Evolutionary conservation across 2,113 vertebrate species (phyloP).

Genomic region (Alouatta palliata): DNA sequence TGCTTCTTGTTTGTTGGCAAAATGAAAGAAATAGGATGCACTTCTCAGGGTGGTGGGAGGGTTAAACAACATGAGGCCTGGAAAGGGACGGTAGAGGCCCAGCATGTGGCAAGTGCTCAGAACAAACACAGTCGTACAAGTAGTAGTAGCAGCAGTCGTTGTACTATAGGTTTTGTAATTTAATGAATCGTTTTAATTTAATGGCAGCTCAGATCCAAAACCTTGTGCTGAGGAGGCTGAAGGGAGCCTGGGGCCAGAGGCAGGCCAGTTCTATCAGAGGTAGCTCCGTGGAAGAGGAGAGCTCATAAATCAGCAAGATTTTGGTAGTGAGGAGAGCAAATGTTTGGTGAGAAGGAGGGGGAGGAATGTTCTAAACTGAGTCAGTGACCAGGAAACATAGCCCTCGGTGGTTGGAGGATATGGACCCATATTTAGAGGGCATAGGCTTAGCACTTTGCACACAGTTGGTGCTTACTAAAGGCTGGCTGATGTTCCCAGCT

Average conservation of each 20-base stretch:
- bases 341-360: background rate
- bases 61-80: no score
- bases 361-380: background rate
- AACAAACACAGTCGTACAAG: no score
- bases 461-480: background rate
- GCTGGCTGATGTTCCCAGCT: background rate
- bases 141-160: accelerated
- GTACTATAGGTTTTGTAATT: background rate
- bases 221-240: background rate
- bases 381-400: background rate
- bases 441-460: background rate
- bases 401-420: background rate
- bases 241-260: background rate
- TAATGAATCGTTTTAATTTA: no score
- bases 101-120: background rate
- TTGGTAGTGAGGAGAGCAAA: background rate
- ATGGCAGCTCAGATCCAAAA: background rate
- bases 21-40: no score
- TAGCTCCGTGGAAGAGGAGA: background rate
- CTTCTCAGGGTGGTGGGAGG: background rate
- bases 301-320: background rate
- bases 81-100: background rate
- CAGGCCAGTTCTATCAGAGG: background rate
- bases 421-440: background rate
- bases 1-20: background rate